A percentile compares a stretch with the other conserved stretches of the same genome.
phyloP scores from a whole-genome alignment of 2,113 vertebrate genomes.

The Mormoops blainvillei region DNA sequence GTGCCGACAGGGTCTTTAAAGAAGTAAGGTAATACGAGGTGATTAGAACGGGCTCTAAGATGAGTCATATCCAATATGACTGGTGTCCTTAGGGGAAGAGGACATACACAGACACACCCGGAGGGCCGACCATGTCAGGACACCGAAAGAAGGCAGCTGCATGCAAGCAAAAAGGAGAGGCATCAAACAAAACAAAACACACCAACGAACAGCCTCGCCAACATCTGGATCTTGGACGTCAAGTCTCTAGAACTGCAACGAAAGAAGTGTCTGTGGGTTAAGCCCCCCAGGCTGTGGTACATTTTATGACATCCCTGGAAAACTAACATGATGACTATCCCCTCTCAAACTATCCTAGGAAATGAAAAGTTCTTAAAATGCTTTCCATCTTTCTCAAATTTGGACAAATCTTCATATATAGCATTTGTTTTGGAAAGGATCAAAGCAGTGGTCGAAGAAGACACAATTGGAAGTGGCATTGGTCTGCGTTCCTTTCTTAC shows the following conservation, averaged over 20 bases:
- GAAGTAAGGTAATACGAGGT: neutral
- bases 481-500: rapidly evolving
- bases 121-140: rapidly evolving
- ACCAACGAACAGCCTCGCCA: rapidly evolving
- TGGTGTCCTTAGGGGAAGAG: neutral
- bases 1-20: neutral
- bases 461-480: neutral
- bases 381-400: neutral
- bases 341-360: neutral
- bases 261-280: neutral
- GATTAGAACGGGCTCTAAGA: no score
- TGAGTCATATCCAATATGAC: neutral
- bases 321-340: neutral
- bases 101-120: no score
- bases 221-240: no score
- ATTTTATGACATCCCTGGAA: neutral
- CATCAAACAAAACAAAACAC: neutral
- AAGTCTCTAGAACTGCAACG: rapidly evolving
- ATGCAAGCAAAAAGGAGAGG: neutral
- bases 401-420: neutral
- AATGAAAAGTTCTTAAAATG: neutral
- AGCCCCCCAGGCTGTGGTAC: rapidly evolving
- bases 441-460: neutral
- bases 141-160: rapidly evolving
- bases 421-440: neutral